These are phyloP conservation scores for Elachura formosa DNA, from an alignment of 2,113 vertebrate species.

Conservation along the genomic window DNA sequence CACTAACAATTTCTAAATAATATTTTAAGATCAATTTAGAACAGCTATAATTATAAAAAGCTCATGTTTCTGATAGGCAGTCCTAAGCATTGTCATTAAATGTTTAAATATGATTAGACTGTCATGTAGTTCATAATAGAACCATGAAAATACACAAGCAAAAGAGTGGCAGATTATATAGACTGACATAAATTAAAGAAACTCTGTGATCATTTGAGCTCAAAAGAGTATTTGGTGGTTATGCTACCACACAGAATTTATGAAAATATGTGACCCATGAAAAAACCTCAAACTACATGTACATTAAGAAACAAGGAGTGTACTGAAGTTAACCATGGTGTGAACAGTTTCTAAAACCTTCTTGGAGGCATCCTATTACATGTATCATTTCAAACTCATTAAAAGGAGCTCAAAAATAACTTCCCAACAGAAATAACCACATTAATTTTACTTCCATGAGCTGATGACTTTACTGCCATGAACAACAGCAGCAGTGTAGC, in stretches of 20 bases:
- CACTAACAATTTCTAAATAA: not conserved
- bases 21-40: not conserved
- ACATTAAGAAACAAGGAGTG: fast-evolving
- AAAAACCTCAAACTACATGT: fast-evolving
- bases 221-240: not conserved
- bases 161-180: not conserved
- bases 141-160: not conserved
- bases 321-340: not conserved
- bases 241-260: not conserved
- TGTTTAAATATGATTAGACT: not conserved
- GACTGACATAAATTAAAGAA: not conserved
- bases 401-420: not conserved
- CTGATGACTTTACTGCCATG: not conserved
- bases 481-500: not conserved
- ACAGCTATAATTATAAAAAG: not conserved
- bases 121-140: not conserved
- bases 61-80: not conserved
- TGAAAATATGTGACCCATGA: not conserved
- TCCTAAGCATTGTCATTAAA: not conserved
- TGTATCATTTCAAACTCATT: not conserved
- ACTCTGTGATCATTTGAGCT: not conserved
- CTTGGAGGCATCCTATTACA: not conserved
- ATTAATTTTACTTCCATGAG: not conserved
- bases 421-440: not conserved
- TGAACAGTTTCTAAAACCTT: not conserved